phyloP scores from a whole-genome alignment of 1,140 invertebrate genomes.

The Sipha flava region DNA sequence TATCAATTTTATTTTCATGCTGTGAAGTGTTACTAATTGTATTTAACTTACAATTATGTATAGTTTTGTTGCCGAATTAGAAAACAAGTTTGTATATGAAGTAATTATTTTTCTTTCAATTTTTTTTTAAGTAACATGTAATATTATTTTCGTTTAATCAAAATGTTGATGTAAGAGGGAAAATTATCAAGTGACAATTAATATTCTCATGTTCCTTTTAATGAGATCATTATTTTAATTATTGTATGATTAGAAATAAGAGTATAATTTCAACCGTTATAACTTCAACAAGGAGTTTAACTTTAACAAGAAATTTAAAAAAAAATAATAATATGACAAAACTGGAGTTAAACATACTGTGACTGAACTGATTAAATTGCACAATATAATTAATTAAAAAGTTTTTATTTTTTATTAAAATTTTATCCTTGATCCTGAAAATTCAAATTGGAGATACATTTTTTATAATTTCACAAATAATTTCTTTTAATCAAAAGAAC shows the following conservation, averaged over 20 bases:
- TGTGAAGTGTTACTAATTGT: not conserved
- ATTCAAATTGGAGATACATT: too few species aligned
- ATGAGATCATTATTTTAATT: too few species aligned
- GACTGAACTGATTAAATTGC: not conserved
- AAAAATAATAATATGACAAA: not conserved
- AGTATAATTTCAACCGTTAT: too few species aligned
- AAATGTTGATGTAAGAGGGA: not conserved
- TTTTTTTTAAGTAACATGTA: not conserved
- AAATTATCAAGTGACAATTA: not conserved
- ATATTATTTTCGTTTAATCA: not conserved
- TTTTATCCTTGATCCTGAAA: too few species aligned
- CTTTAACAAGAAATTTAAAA: too few species aligned
- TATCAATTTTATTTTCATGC: not conserved
- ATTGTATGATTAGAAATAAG: too few species aligned
- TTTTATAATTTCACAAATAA: too few species aligned
- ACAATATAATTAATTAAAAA: not conserved
- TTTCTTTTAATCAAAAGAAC: too few species aligned
- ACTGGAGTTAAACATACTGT: not conserved
- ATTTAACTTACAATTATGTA: not conserved
- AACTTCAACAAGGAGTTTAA: too few species aligned
- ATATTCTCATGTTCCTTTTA: not conserved
- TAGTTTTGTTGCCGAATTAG: not conserved
- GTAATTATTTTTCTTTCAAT: not conserved
- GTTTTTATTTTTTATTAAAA: not conserved
- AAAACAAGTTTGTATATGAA: not conserved